These are phyloP conservation scores for Phataginus tetradactyla DNA, from an alignment of 2,797 vertebrate species.

Conservation along the genomic window DNA sequence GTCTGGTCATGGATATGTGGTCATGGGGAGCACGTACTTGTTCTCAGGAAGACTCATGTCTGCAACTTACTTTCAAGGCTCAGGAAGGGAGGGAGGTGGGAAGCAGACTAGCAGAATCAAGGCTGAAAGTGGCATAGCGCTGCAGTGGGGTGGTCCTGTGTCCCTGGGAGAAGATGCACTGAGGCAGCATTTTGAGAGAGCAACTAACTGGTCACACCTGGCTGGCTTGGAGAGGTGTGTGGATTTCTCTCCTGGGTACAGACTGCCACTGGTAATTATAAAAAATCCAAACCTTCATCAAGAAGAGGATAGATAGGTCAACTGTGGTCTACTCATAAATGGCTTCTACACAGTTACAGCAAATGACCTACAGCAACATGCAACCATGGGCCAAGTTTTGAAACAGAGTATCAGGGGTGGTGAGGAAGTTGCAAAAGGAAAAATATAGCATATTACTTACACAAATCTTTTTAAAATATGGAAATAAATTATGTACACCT, in stretches of 20 bases:
- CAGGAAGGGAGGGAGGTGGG: background rate
- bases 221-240: fast-evolving
- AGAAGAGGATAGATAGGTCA: background rate
- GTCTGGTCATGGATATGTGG: background rate
- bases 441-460: background rate
- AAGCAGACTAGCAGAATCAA: background rate
- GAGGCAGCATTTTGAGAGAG: background rate
- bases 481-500: background rate
- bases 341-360: fast-evolving
- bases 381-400: fast-evolving
- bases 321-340: fast-evolving
- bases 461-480: fast-evolving
- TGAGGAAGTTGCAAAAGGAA: background rate
- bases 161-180: fast-evolving
- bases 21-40: background rate
- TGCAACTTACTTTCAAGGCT: background rate
- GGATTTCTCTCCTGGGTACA: background rate
- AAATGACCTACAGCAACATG: fast-evolving
- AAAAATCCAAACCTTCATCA: background rate
- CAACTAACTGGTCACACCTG: fast-evolving
- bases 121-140: fast-evolving
- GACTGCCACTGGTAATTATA: background rate
- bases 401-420: fast-evolving
- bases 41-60: background rate
- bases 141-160: fast-evolving